Conservation (phyloP, 1,140 invertebrate genomes). For the Papilio machaon region DNA sequence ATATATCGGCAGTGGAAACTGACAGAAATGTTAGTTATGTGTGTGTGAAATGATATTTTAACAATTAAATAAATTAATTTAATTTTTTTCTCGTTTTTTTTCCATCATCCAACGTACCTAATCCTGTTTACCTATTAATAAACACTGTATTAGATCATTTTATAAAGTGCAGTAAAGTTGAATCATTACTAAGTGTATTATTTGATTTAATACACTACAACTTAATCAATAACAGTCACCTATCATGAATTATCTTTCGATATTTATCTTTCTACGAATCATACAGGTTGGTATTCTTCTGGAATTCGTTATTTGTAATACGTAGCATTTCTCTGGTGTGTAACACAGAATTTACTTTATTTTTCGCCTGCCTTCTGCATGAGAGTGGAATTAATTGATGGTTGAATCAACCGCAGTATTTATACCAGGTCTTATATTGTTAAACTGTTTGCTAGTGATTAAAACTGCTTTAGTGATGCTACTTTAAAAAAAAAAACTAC, state of each 20-base stretch:
- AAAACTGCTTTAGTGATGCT: neutral
- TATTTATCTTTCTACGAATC: constrained; percentile 9
- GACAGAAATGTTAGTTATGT: too few species aligned
- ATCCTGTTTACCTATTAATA: neutral
- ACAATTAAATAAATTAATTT: too few species aligned
- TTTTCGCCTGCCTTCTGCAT: neutral
- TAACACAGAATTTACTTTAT: neutral
- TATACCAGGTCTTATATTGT: neutral
- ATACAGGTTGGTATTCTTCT: neutral
- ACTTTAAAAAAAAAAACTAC: neutral
- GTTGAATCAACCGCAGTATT: neutral
- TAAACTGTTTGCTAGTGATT: neutral
- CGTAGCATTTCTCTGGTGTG: neutral
- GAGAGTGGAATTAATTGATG: too few species aligned
- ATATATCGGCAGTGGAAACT: too few species aligned
- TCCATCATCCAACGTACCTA: neutral
- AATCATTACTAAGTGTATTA: neutral
- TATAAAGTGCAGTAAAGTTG: neutral
- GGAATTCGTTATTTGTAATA: neutral
- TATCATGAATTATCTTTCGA: neutral
- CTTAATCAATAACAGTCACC: neutral
- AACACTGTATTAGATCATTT: neutral
- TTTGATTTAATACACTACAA: neutral
- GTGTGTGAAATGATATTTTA: too few species aligned
- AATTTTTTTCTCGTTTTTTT: neutral